Percentiles rank a stretch among this genome's conserved stretches.
Evolutionary conservation across 2,797 vertebrate species (phyloP).

Genomic region (Urosaurus nigricauda): DNA sequence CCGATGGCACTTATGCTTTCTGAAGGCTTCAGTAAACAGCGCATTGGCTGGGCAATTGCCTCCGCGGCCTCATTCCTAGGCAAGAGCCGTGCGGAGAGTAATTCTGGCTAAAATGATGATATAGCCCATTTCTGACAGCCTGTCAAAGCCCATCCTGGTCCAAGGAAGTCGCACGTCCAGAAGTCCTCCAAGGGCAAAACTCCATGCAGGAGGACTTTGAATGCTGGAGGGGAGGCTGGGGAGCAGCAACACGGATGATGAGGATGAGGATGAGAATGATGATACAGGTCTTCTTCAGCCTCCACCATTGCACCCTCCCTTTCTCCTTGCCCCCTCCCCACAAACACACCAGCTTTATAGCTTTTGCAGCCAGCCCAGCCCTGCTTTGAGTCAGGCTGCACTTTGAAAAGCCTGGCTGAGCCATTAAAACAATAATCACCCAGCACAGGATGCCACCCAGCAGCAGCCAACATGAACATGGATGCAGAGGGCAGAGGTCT

Average conservation of each 20-base stretch:
- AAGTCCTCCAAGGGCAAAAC: not conserved
- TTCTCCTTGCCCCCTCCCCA: too few species aligned
- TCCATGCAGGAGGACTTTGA: not conserved
- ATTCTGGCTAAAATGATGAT: not conserved
- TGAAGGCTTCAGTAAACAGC: not conserved
- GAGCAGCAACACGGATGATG: not conserved
- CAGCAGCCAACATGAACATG: slow-evolving; percentile 12
- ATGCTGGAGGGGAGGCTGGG: too few species aligned
- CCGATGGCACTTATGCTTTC: not conserved
- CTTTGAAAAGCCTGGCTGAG: slow-evolving; percentile 54
- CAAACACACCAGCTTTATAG: too few species aligned
- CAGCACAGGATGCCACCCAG: not conserved
- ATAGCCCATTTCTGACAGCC: not conserved
- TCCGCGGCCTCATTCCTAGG: not conserved
- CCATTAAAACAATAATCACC: slow-evolving; percentile 66
- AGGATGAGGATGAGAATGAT: too few species aligned
- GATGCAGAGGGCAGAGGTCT: not conserved
- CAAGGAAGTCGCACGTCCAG: not conserved
- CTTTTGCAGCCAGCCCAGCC: too few species aligned
- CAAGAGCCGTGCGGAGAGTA: not conserved
- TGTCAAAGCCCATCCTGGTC: not conserved
- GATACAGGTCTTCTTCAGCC: too few species aligned
- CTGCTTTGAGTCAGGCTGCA: slow-evolving; percentile 35
- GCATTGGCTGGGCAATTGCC: slow-evolving; percentile 1
- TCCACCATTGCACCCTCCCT: too few species aligned